These are phyloP conservation scores for Sycophaga agraensis DNA, from an alignment of 1,140 invertebrate species.

Conservation along the genomic window DNA sequence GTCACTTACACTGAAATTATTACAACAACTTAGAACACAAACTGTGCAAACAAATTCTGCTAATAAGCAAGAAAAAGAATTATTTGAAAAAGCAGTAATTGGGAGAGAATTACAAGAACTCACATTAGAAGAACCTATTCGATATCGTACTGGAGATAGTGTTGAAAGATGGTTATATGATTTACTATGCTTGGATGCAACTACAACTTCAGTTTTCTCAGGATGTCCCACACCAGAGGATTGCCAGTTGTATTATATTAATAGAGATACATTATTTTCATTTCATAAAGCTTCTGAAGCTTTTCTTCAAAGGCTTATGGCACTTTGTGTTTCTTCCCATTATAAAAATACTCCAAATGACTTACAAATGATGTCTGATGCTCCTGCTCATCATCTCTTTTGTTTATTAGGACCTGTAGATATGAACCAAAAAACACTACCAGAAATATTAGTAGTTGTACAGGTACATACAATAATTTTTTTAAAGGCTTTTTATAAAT, in stretches of 20 bases:
- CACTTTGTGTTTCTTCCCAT: constrained; percentile 95
- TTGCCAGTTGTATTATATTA: constrained; percentile 91
- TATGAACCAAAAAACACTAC: constrained; percentile 70
- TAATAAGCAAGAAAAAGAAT: constrained; percentile 50
- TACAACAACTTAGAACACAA: constrained; percentile 82
- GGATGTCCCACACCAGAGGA: constrained; percentile 84
- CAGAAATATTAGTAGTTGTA: constrained; percentile 89
- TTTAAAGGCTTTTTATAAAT: not conserved
- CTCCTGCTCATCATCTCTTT: constrained; percentile 96
- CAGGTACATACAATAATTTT: constrained; percentile 60
- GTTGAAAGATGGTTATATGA: constrained; percentile 92
- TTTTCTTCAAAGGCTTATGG: constrained; percentile 90
- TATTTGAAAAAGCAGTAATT: constrained; percentile 50
- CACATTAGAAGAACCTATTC: constrained; percentile 90
- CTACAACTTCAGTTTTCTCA: constrained; percentile 63
- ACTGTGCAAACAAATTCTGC: constrained; percentile 51
- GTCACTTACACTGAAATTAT: constrained; percentile 91
- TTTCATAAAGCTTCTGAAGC: constrained; percentile 94
- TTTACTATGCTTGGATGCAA: constrained; percentile 88
- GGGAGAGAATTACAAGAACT: constrained; percentile 60
- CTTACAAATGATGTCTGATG: constrained; percentile 97
- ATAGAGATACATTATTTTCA: constrained; percentile 94
- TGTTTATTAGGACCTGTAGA: constrained; percentile 87
- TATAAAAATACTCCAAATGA: constrained; percentile 99
- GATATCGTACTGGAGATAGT: constrained; percentile 85